Conservation (phyloP, 2,113 vertebrate genomes). For the Ophiodon elongatus region DNA sequence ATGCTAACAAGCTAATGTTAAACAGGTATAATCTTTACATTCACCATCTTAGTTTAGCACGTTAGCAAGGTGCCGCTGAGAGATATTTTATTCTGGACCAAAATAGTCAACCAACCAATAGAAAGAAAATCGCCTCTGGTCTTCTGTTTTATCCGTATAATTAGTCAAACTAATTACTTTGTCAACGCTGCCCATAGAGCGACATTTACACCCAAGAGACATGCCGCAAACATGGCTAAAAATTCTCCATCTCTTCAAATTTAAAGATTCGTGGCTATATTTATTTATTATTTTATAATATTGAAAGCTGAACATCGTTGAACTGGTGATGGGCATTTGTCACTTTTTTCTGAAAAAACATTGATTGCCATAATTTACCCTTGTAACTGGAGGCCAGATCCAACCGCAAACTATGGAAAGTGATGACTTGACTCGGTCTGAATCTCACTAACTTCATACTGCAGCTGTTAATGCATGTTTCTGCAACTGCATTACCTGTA, state of each 20-base stretch:
- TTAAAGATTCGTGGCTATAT: neutral
- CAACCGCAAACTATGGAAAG: constrained; percentile 16
- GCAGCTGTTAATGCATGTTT: constrained; percentile 27
- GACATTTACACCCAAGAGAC: neutral
- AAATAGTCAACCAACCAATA: neutral
- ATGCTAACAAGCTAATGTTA: neutral
- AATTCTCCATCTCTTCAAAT: neutral
- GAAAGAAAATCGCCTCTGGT: neutral
- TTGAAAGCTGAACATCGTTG: neutral
- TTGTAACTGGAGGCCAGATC: neutral
- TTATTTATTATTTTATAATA: neutral
- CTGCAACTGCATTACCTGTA: constrained; percentile 4
- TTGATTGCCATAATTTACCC: neutral
- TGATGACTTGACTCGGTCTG: neutral
- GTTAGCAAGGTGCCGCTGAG: neutral
- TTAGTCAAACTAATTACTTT: neutral
- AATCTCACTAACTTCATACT: constrained; percentile 5
- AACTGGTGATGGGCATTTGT: too few species aligned
- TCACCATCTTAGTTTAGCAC: neutral
- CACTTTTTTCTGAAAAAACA: neutral
- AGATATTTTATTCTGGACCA: neutral
- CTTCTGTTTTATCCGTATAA: neutral
- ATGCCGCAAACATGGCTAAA: neutral
- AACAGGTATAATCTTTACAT: neutral
- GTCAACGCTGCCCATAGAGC: neutral